Percentiles rank a stretch among this genome's conserved stretches.
phyloP scores from a whole-genome alignment of 2,797 vertebrate genomes.

The Octomys mimax region DNA sequence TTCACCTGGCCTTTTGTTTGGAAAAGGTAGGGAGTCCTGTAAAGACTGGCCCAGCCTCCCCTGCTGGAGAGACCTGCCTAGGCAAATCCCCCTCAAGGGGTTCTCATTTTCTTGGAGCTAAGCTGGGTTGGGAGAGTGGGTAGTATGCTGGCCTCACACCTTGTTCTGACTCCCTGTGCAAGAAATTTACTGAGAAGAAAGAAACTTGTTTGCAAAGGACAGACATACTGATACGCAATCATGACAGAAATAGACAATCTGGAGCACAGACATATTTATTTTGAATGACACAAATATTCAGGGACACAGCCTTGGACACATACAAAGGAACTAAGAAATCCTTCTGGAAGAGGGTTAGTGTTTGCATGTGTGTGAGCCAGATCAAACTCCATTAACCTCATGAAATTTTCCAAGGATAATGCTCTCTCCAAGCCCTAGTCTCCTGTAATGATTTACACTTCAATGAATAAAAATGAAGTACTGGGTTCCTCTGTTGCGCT shows the following conservation, averaged over 20 bases:
- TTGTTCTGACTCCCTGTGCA: neutral
- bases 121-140: fast-evolving
- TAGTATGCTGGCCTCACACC: neutral
- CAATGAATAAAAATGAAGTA: neutral
- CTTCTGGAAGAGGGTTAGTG: neutral
- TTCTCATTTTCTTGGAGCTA: neutral
- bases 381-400: slow-evolving; percentile 8
- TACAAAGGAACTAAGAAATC: slow-evolving; percentile 22
- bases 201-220: slow-evolving; percentile 23
- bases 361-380: neutral
- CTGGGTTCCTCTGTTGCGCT: neutral
- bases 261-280: neutral
- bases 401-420: slow-evolving; percentile 5
- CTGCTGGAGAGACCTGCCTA: slow-evolving; percentile 27
- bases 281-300: neutral
- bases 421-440: neutral
- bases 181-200: neutral
- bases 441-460: neutral
- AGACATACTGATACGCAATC: neutral
- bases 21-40: neutral
- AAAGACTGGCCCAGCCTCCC: neutral
- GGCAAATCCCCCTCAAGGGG: neutral
- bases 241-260: neutral
- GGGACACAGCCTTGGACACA: neutral
- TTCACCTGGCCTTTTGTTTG: slow-evolving; percentile 39